These are phyloP conservation scores for Sinocyclocheilus maitianheensis DNA, from an alignment of 2,113 vertebrate genomes.

Conservation along the genomic window DNA sequence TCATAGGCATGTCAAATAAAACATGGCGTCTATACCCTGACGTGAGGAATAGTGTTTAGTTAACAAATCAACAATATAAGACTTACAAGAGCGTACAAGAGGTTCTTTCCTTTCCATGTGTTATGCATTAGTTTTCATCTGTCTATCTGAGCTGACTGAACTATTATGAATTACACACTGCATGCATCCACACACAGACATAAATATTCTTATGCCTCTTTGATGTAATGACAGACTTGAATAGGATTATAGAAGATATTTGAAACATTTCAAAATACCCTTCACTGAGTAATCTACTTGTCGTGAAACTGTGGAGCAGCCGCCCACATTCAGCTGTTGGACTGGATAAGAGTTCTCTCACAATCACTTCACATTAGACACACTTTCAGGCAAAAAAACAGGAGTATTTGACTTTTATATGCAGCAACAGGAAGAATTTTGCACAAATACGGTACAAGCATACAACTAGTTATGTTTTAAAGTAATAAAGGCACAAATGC, in stretches of 20 bases:
- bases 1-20: background rate
- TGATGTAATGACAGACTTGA: conserved; percentile 18
- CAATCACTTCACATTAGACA: conserved; percentile 21
- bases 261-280: conserved; percentile 14
- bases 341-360: background rate
- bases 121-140: conserved; percentile 67
- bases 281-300: conserved; percentile 19
- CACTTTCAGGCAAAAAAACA: background rate
- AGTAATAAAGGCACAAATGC: background rate
- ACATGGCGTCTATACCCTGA: background rate
- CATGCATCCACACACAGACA: conserved; percentile 10
- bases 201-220: background rate
- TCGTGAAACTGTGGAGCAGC: background rate
- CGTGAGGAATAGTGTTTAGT: background rate
- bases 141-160: conserved; percentile 56
- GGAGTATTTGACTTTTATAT: background rate
- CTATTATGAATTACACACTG: conserved; percentile 68
- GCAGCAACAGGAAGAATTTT: background rate
- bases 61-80: background rate
- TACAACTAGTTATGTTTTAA: background rate
- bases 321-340: conserved; percentile 14
- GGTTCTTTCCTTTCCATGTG: conserved; percentile 62
- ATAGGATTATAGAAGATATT: conserved; percentile 33
- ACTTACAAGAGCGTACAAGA: background rate
- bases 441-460: background rate